Evolutionary conservation across 92 coral and sea anemone species (phyloP).

Genomic region (Parazoanthus atlanticus): DNA sequence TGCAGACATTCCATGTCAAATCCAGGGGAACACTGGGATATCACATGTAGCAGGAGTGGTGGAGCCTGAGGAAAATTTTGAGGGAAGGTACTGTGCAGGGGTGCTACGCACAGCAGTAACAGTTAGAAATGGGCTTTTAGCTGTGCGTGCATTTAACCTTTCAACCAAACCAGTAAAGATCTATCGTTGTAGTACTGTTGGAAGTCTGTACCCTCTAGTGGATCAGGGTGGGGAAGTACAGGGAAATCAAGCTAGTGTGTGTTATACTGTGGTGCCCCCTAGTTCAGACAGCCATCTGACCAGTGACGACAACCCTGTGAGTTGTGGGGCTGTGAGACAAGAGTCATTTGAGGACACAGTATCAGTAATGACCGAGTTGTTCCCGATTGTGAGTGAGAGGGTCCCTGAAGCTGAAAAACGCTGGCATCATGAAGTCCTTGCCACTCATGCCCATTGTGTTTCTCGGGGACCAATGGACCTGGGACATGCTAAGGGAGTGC

Average conservation of each 20-base stretch:
- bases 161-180: conserved; percentile 44
- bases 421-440: no score
- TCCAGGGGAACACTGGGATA: background rate
- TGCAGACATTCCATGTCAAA: background rate
- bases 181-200: conserved; percentile 40
- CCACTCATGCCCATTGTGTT: no score
- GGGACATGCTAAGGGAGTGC: no score
- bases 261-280: conserved; percentile 14
- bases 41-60: conserved; percentile 28
- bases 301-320: no score
- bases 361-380: background rate
- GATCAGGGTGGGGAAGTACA: background rate
- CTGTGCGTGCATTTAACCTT: conserved; percentile 39
- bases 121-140: conserved; percentile 32
- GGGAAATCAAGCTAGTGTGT: background rate
- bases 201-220: conserved; percentile 22
- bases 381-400: background rate
- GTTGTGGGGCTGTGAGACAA: background rate
- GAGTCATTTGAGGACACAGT: background rate
- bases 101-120: conserved; percentile 26
- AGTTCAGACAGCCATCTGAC: no score
- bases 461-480: background rate
- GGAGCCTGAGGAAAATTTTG: conserved; percentile 16
- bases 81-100: conserved; percentile 44
- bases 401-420: no score